Evolutionary conservation across 1,140 invertebrate species (phyloP), one percentile per base, ranked within the genome.

Genomic region (Halictus rubicundus): DNA sequence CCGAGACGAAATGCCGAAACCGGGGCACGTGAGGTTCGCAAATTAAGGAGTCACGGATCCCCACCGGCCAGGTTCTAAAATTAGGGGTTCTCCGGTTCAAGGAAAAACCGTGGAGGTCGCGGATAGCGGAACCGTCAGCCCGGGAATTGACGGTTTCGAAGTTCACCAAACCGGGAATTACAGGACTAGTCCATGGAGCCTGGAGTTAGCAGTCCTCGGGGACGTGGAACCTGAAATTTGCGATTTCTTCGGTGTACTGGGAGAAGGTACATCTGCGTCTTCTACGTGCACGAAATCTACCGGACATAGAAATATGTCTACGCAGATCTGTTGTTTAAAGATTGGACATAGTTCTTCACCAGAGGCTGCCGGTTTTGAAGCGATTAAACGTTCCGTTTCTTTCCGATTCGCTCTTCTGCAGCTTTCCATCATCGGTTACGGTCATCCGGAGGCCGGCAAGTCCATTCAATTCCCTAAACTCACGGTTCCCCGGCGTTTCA

Each of bases 391-490:
- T 46, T 14, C 42, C 14, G 2, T 46, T 46, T 16, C 46, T n/a
- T 19, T 46, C 8, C n/a, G 49, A 21, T n/a, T 16, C 9, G 32
- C 39, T 27, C 52, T 46, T 54, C 23, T 12, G 39, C 39, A 27
- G 10, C 32, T 32, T 49, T 59, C 66, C 25, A 80, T 83, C 82
- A 46, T 52, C 49, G 71, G 76, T 80, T 80, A 83, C 68, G 59
- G 52, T 80, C 71, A 84, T 79, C 68, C 63, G 46, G 80, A 86
- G 80, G 42, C 70, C 80, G 68, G 82, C 65, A 83, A 84, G 84
- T 75, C 23, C 66, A 59, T 32, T 78, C 78, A 61, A 85, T 87
- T 86, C 60, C 80, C 80, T 63, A 74, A 88, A 76, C 71, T 77
- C 65, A 66, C 23, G 10, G 14, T 46, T 46, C 42, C 14, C 61